Base-by-base conservation (phyloP, 2,797 vertebrate species). In the Molossus alvarezi region DNA sequence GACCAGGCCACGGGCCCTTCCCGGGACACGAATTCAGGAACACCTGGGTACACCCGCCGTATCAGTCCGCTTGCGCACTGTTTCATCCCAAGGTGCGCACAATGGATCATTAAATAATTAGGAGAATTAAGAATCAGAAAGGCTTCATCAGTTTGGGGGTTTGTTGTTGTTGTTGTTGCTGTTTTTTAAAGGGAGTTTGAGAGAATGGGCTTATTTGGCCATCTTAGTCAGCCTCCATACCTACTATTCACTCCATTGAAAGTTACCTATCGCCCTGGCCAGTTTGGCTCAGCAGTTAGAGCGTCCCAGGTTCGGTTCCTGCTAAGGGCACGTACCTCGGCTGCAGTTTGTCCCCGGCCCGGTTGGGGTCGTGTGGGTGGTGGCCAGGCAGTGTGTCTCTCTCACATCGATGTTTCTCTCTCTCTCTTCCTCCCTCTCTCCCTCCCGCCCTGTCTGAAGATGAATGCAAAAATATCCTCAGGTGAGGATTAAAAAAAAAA, bases 111-210 rank as follows among this genome's bases (percentile, higher is more conserved):
- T 51, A 75, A 95, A 51, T 71, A 87, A 51, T 57, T 76, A 55
- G 3, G 12, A 86, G 10, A 83, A 85, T 72, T 67, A 81, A 82
- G 25, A 60, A 23, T 75, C 14, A 67, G 9, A 60, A 94, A 83
- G 53, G 9, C 23, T 45, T 90, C 41, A 33, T 14, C 69, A 79
- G 25, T 29, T 75, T 25, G n/a, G 41, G n/a, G 29, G 0, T 76
- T 33, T 48, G n/a, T 21, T 65, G 65, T 45, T 45, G 65, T 45
- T 45, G 41, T 45, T 3, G 41, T 75, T 90, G n/a, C 9, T 53
- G 29, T 14, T 58, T 64, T 90, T 81, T 86, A 48, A 87, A 89
- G 3, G 33, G 21, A 51, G 25, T 53, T 96, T 87, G 37, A 71
- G 80, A 76, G 15, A 96, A 94, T 12, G 12, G 41, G 18, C 12